A percentile compares a stretch with the other conserved stretches of the same genome.
phyloP scores from a whole-genome alignment of 64 coral and sea anemone genomes.

The Anthopleura sola region DNA sequence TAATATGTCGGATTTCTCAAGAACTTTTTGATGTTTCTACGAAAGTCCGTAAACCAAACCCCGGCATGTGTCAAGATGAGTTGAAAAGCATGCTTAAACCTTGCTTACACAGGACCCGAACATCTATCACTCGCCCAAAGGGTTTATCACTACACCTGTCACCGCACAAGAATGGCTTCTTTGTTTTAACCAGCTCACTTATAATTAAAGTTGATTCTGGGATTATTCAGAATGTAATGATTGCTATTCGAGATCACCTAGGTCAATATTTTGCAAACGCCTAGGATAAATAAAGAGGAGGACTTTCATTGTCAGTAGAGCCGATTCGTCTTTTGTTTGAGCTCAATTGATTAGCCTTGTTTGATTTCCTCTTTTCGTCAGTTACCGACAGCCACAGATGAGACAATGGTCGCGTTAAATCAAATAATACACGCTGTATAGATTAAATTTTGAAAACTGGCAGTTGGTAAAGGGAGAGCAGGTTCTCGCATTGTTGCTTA shows the following conservation, averaged over 20 bases:
- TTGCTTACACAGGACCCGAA: neutral
- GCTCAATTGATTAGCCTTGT: neutral
- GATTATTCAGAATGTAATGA: conserved; percentile 16
- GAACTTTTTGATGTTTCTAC: neutral
- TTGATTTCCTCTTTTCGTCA: neutral
- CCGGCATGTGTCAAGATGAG: conserved; percentile 12
- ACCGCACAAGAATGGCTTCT: neutral
- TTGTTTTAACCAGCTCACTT: neutral
- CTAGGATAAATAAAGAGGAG: neutral
- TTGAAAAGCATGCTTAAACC: conserved; percentile 14
- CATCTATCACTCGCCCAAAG: neutral
- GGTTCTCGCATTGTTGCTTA: neutral
- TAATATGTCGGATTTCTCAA: neutral
- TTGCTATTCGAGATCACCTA: neutral
- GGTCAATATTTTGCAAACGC: neutral
- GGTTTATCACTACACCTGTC: neutral
- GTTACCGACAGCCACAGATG: neutral
- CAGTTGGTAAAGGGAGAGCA: neutral
- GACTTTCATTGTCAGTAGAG: neutral
- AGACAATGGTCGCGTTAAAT: neutral
- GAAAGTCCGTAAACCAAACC: neutral
- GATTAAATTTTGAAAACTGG: neutral
- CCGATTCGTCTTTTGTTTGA: neutral
- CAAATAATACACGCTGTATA: neutral
- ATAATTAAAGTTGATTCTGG: neutral